Conservation (phyloP, 2,888 invertebrate species). For the Drosophila macrospina region DNA sequence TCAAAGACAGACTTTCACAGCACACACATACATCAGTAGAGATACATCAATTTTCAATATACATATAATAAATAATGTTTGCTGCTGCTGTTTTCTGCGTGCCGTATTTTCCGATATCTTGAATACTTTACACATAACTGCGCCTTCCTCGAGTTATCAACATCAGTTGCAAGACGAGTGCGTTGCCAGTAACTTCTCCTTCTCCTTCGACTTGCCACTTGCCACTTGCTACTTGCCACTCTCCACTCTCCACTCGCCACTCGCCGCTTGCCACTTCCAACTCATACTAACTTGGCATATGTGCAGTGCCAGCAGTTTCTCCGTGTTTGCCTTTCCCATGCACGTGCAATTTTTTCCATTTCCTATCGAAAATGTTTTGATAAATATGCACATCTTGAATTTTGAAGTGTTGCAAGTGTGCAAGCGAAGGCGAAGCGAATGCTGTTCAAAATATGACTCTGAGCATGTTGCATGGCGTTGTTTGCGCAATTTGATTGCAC, state of each 20-base stretch:
- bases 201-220: constrained; percentile 26
- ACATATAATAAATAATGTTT: constrained; percentile 70
- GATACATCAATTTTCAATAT: constrained; percentile 43
- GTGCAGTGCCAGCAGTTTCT: constrained; percentile 53
- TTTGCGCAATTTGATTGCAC: constrained; percentile 78
- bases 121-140: constrained; percentile 67
- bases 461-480: constrained; percentile 34
- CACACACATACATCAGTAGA: constrained; percentile 21
- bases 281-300: constrained; percentile 25
- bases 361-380: constrained; percentile 74
- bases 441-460: constrained; percentile 9
- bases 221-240: constrained; percentile 20
- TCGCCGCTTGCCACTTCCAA: constrained; percentile 17
- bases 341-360: constrained; percentile 66
- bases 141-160: constrained; percentile 17
- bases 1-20: constrained; percentile 48
- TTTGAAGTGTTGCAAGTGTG: constrained; percentile 48
- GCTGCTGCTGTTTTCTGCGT: constrained; percentile 59
- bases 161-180: constrained; percentile 27
- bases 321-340: constrained; percentile 68
- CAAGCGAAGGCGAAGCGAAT: constrained; percentile 1
- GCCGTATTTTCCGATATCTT: constrained; percentile 58
- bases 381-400: constrained; percentile 75
- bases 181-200: constrained; percentile 21
- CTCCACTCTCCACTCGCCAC: constrained; percentile 26